Base-by-base conservation (phyloP, 2,113 vertebrate genomes). In the Etheostoma spectabile region DNA sequence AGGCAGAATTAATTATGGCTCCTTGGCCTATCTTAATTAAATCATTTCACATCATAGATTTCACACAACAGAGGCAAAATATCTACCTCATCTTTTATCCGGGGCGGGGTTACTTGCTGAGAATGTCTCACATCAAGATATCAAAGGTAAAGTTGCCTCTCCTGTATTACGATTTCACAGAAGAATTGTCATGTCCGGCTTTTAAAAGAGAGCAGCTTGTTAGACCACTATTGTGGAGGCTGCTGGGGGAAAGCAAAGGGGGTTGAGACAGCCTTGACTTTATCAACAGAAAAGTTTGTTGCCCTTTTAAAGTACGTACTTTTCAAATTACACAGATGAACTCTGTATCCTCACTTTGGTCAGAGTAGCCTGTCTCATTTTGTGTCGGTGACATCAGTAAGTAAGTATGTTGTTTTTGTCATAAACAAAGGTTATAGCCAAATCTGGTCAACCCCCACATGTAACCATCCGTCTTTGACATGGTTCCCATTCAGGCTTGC, bases 1-100 rank as follows among this genome's bases (percentile, higher is more conserved):
- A 77, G 89, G 90, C 89, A 86, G 89, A 94, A 95, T 95, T 94
- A 95, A 95, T 96, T 94, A 95, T 91, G 91, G 91, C 87, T 91
- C 80, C 90, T 89, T 61, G 18, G 80, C 85, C 88, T 94, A 95
- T 96, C 95, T 95, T 96, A 96, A 95, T 95, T 94, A 95, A 95
- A 95, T 95, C 94, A 95, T 94, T 92, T 94, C 92, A 91, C 92
- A 92, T 95, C 92, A 91, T 82, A 91, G 92, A 94, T 95, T 95
- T 92, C 80, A 80, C 84, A 94, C 90, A 95, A 95, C 93, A 86
- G 90, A 91, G 75, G 60, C 77, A 89, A 89, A 90, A 88, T 91
- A 92, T 95, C 92, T 90, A 81, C 85, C 86, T 93, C 89, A 93
- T 95, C 90, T 89, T 79, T 87, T 24, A 79, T 68, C 70, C 8